Percentiles rank a stretch among this genome's conserved stretches.
Conservation (phyloP, 2,888 invertebrate genomes). For the Drosophila subsilvestris region DNA sequence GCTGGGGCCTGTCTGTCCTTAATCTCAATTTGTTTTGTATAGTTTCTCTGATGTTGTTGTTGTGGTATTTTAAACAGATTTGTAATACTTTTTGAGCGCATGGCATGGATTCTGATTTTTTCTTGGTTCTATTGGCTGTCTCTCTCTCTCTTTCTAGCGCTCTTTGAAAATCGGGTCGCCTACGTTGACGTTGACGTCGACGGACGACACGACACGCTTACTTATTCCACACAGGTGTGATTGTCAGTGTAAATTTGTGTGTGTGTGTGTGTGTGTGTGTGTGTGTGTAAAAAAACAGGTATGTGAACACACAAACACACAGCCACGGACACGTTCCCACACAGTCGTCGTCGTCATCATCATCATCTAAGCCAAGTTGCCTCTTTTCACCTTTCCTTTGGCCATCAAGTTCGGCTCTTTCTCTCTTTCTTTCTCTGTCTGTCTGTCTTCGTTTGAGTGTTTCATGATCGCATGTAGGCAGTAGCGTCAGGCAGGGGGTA, state of each 20-base stretch:
- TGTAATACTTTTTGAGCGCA: conserved; percentile 29
- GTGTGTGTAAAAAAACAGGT: conserved; percentile 29
- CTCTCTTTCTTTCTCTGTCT: neutral
- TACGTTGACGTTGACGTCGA: conserved; percentile 35
- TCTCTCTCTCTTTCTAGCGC: conserved; percentile 13
- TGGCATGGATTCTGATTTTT: conserved; percentile 39
- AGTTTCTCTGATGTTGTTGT: conserved; percentile 1
- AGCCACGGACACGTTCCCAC: conserved; percentile 13
- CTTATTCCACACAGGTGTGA: conserved; percentile 61
- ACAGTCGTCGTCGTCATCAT: conserved; percentile 27
- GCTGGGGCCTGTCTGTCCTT: neutral
- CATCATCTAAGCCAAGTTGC: conserved; percentile 52
- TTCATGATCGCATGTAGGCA: conserved; percentile 2
- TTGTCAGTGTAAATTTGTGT: neutral
- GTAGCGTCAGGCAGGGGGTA: conserved; percentile 21
- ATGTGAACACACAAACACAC: conserved; percentile 21
- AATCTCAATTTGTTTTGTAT: neutral
- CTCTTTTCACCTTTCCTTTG: conserved; percentile 75
- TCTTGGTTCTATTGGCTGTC: conserved; percentile 11
- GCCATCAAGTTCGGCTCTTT: conserved; percentile 41
- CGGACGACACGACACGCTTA: conserved; percentile 60
- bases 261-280: conserved; percentile 23
- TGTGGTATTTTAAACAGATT: conserved; percentile 11
- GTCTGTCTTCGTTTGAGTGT: conserved; percentile 6
- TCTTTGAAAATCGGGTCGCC: conserved; percentile 66